Base-by-base conservation (phyloP, 2,113 vertebrate species). In the Leiothrix lutea region DNA sequence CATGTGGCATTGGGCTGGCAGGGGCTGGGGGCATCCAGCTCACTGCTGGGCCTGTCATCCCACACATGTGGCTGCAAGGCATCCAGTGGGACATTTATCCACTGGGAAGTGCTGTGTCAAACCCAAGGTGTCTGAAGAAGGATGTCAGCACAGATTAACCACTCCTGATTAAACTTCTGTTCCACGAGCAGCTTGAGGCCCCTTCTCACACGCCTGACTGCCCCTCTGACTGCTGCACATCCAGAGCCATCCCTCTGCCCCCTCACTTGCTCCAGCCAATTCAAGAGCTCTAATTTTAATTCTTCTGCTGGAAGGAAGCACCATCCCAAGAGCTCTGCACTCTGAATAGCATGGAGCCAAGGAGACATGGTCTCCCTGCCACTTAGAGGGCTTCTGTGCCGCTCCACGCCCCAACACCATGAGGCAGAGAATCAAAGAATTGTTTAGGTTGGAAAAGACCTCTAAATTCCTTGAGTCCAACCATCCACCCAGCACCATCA, bases 41-140 rank as follows among this genome's bases (percentile, higher is more conserved):
- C 74, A 36, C 29, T 1, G 3, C 70, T 54, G 16, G 3, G 38
- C 67, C 67, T 24, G 31, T 18, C 13, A 8, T 6, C 36, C 8
- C 5, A 44, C 45, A 51, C 22, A 7, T 5, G 44, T 6, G 72
- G 44, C 85, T 77, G 44, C 53, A 60, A 58, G 67, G 62, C 47
- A 36, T 33, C 60, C 35, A 33, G 25, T 4, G 57, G 33, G 71
- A 33, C 15, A 51, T 38, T 42, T 5, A 69, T 26, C 53, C 62
- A 11, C 71, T 45, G 80, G 28, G 45, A 87, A 73, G 69, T 6
- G n/a, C 69, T 47, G 53, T 51, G 65, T 86, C 80, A 80, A 88
- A 75, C 18, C 8, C 90, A 75, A 64, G 90, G 94, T 88, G 94
- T 88, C 80, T 60, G 67, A 65, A 54, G 86, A 95, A 86, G 71